A percentile compares a stretch with the other conserved stretches of the same genome.
These are phyloP conservation scores for Euglossa dilemma DNA, from an alignment of 1,140 invertebrate genomes.

Conservation along the genomic window DNA sequence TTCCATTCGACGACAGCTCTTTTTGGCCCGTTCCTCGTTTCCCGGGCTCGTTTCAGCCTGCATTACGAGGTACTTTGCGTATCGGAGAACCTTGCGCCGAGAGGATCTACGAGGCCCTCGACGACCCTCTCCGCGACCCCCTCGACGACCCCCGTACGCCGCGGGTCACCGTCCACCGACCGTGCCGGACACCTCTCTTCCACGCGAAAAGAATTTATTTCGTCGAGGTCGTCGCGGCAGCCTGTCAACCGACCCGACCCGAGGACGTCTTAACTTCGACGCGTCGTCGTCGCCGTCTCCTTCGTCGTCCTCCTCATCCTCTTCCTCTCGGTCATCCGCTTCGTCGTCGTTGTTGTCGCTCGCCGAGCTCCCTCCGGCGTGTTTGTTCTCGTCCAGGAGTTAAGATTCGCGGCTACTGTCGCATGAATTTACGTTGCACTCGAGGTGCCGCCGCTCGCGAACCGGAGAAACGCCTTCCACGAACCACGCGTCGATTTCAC, in stretches of 20 bases:
- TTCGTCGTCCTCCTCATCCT: constrained; percentile 14
- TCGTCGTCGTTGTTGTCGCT: constrained; percentile 14
- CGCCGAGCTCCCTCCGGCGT: constrained; percentile 3
- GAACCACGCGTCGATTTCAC: constrained; percentile 1
- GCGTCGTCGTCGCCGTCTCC: constrained; percentile 35
- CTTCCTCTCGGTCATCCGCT: too few species aligned
- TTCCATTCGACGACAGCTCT: constrained; percentile 59
- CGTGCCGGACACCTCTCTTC: not conserved
- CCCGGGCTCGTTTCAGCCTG: constrained; percentile 27
- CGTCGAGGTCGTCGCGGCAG: constrained; percentile 59
- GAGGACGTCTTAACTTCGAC: constrained; percentile 71
- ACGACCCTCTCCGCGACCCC: too few species aligned
- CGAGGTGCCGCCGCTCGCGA: constrained; percentile 10
- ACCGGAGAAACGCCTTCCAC: constrained; percentile 33
- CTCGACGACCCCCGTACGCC: constrained; percentile 38
- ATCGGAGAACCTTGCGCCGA: not conserved
- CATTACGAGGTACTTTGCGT: constrained; percentile 62
- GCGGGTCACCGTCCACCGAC: constrained; percentile 26
- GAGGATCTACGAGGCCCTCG: constrained; percentile 49
- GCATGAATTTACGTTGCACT: constrained; percentile 53
- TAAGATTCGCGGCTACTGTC: constrained; percentile 50
- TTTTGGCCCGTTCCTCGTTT: constrained; percentile 43
- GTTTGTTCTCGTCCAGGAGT: constrained; percentile 36
- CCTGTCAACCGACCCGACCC: constrained; percentile 55
- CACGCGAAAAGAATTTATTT: constrained; percentile 67